Evolutionary conservation across 2,113 vertebrate species (phyloP).

Genomic region (Psilopsiagon aurifrons): DNA sequence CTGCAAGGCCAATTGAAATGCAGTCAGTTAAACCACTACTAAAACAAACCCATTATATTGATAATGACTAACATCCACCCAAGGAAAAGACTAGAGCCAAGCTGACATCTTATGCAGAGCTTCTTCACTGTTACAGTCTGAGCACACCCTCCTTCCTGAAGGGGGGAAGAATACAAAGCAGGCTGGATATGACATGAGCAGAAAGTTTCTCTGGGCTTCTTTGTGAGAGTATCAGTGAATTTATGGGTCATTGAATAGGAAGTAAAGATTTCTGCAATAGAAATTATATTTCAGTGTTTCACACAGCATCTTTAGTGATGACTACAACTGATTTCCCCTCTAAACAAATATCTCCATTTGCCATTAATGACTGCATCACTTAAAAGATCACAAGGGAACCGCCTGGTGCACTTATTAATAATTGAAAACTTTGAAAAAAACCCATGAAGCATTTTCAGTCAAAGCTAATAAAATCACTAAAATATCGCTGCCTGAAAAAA

Average conservation of each 20-base stretch:
- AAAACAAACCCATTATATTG: background rate
- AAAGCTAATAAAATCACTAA: constrained; percentile 1
- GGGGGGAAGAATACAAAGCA: background rate
- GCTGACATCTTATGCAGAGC: background rate
- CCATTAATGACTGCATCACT: constrained; percentile 36
- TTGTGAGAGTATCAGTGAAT: background rate
- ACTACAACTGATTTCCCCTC: background rate
- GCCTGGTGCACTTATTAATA: constrained; percentile 16
- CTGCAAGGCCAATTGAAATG: background rate
- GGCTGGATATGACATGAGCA: background rate
- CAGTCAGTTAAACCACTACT: background rate
- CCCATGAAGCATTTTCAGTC: background rate
- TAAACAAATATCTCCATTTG: constrained; percentile 49
- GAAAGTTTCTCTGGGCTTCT: background rate
- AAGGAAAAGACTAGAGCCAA: background rate
- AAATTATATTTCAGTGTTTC: background rate
- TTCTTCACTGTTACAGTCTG: background rate
- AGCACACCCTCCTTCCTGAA: background rate
- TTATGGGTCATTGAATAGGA: background rate
- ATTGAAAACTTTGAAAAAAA: constrained; percentile 39
- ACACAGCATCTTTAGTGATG: background rate
- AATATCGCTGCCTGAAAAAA: background rate
- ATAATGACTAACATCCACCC: too few species aligned
- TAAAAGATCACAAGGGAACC: constrained; percentile 26
- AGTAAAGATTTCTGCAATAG: background rate